A percentile compares a stretch with the other conserved stretches of the same genome.
These are phyloP conservation scores for Zelleria hepariella DNA, from an alignment of 2,888 invertebrate species.

Conservation along the genomic window DNA sequence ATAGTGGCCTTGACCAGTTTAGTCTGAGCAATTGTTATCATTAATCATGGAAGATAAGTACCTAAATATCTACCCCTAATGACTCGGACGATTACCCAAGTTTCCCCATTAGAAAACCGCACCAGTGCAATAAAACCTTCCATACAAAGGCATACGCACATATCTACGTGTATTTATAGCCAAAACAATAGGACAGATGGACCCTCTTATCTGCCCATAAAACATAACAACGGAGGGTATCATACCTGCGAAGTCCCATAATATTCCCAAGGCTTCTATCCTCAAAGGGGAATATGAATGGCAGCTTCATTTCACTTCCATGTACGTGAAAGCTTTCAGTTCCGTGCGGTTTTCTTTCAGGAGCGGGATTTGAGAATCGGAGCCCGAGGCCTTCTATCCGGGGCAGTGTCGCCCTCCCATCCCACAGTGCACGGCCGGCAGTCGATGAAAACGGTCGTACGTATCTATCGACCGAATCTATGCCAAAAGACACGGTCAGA, in stretches of 20 bases:
- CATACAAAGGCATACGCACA: too few species aligned
- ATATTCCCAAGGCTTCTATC: not conserved
- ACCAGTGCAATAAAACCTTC: too few species aligned
- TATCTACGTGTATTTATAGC: not conserved
- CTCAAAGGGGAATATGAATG: not conserved
- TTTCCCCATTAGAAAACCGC: too few species aligned
- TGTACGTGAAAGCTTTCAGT: not conserved
- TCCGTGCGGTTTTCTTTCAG: not conserved
- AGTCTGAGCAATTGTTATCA: too few species aligned
- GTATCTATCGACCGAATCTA: not conserved
- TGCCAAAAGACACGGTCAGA: not conserved
- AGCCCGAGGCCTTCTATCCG: not conserved
- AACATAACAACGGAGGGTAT: not conserved
- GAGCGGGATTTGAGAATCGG: not conserved
- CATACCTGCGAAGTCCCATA: not conserved
- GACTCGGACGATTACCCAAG: too few species aligned
- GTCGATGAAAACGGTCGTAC: not conserved
- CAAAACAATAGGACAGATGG: not conserved
- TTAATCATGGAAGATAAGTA: too few species aligned
- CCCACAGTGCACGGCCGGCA: not conserved
- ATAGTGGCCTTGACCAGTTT: too few species aligned
- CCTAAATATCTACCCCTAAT: too few species aligned
- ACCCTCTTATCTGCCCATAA: not conserved
- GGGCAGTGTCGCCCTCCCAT: not conserved
- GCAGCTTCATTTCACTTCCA: too few species aligned